Base-by-base conservation (phyloP, 2,797 vertebrate species). In the Atherinosoma microstoma region DNA sequence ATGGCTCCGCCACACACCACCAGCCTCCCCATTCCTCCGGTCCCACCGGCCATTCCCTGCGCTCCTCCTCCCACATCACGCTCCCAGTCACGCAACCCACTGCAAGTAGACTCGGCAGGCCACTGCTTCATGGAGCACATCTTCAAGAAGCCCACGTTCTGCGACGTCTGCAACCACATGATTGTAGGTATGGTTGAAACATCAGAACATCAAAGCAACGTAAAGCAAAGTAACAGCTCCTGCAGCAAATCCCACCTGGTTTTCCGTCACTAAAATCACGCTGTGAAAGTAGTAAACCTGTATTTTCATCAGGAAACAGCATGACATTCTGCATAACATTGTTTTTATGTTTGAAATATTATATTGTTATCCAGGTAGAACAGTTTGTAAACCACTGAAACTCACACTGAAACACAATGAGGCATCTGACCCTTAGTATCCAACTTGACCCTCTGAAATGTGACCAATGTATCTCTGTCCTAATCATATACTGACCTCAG, bases 71-170 rank as follows among this genome's bases (percentile, higher is more conserved):
- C 95, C 80, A 95, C 96, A 9, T 93, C 93, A 0, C 96, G 95
- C 75, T 95, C 96, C 0, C 97, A 97, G 30, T 87, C 91, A 20
- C 96, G 95, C 77, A 91, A 91, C 32, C 93, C 94, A 0, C 94
- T 95, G 58, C 94, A 94, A 68, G 76, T 95, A 0, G 95, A 97
- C 86, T 94, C 93, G 0, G 95, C 97, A 24, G 89, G 94, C 59
- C 98, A 99, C 75, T 93, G 95, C 91, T 98, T 99, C 91, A 97
- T 98, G 92, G 98, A 99, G 83, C 95, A 99, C 90, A 95, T 98
- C 91, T 99, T 99, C 93, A 99, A 99, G 95, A 99, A 99, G 87
- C 98, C 98, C 75, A 98, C 96, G 10, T 99, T 99, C 94, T 99
- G 98, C 7, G 98, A 99, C 0, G 91, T 98, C 93, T 99, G 98